Base-by-base conservation (phyloP, 1,140 invertebrate genomes). In the Solenopsis invicta region DNA sequence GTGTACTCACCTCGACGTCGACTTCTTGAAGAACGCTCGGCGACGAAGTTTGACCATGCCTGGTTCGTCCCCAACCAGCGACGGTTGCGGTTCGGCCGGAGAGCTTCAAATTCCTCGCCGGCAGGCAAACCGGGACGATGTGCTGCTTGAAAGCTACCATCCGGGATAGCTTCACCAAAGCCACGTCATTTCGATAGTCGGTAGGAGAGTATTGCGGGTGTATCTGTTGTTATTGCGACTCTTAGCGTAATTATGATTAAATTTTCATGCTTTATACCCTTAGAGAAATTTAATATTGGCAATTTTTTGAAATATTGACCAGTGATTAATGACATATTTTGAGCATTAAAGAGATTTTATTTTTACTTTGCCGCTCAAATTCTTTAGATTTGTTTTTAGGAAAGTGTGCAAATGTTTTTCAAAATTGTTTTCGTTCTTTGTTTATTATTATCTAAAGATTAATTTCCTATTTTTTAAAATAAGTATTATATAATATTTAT, bases 111-210 rank as follows among this genome's bases (percentile, higher is more conserved):
- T 97, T 96, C 62, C 96, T 96, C 2, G 97, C 96, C 34, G 98
- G 98, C 85, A 98, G 94, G 94, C 97, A 98, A 72, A 98, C 98
- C 1, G 98, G 98, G 56, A 98, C 96, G 81, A 99, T 98, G 93
- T 99, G 98, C 89, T 99, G 98, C 92, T 98, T 98, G 92, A 98
- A 99, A 21, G 96, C 95, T 3, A 99, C 98, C 56, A 97, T 96
- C 71, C 97, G 96, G 80, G 98, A 97, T 29, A 99, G 94, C 87
- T 98, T 97, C 0, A 99, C 96, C 18, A 99, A 93, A 1, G 98
- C 98, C 8, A 99, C 97, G 91, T 99, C 98, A 92, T 99, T 98
- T 88, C 97, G 97, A 91, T 99, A 99, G 95, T 98, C 98, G 0
- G 97, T 97, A 0, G 98, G 97, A 88, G 98, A 98, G 94, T 99